phyloP scores from a whole-genome alignment of 2,888 invertebrate genomes.

The Isoperla grammatica region DNA sequence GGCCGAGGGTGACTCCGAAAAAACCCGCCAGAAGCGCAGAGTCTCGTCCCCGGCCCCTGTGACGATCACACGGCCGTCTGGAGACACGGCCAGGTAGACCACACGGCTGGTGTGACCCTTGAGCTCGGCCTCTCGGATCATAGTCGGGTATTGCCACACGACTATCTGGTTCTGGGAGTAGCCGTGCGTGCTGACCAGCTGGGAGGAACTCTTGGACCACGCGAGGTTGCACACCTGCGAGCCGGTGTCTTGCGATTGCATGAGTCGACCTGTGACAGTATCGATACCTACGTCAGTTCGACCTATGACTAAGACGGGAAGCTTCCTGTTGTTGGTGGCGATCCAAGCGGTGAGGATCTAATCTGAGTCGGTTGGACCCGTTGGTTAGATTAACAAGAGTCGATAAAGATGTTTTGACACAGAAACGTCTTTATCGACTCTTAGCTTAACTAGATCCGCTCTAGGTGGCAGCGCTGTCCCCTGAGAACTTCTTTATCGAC shows the following conservation, averaged over 20 bases:
- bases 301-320: too few species aligned
- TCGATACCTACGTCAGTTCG: too few species aligned
- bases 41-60: slow-evolving; percentile 99
- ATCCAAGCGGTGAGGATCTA: too few species aligned
- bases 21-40: slow-evolving; percentile 96
- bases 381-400: too few species aligned
- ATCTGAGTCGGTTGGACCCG: too few species aligned
- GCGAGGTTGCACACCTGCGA: slow-evolving; percentile 97
- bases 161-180: slow-evolving; percentile 98
- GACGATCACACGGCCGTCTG: slow-evolving; percentile 97
- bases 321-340: too few species aligned
- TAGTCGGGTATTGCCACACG: slow-evolving; percentile 97
- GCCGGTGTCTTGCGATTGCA: slow-evolving; percentile 98
- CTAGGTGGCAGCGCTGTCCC: too few species aligned
- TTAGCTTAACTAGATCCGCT: too few species aligned
- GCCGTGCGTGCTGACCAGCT: slow-evolving; percentile 87
- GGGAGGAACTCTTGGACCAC: slow-evolving; percentile 98
- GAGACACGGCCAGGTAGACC: slow-evolving; percentile 91
- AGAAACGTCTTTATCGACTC: too few species aligned
- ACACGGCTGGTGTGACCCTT: slow-evolving; percentile 96
- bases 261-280: slow-evolving; percentile 94
- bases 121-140: slow-evolving; percentile 93
- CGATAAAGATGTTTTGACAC: too few species aligned
- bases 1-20: slow-evolving; percentile 94
- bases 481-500: too few species aligned